Percentiles rank a stretch among this genome's conserved stretches.
These are phyloP conservation scores for Cephus runcator DNA, from an alignment of 2,888 invertebrate species.

Conservation along the genomic window DNA sequence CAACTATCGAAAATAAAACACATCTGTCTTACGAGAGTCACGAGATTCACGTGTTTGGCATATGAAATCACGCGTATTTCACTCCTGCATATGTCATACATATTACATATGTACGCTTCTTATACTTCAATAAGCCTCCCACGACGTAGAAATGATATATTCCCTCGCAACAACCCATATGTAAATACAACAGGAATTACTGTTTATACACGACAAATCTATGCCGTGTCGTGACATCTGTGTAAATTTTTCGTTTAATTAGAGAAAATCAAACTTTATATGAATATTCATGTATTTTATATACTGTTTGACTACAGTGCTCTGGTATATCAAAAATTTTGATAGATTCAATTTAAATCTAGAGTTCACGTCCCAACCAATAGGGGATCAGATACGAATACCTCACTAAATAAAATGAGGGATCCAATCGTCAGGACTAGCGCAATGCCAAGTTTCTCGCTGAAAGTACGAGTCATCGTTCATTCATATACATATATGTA, in stretches of 20 bases:
- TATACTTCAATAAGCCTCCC: neutral
- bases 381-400: neutral
- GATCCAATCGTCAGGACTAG: neutral
- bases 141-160: neutral
- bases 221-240: neutral
- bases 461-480: constrained; percentile 44
- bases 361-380: neutral
- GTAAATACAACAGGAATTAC: neutral
- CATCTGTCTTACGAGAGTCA: neutral
- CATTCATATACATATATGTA: constrained; percentile 43
- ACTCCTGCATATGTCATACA: neutral
- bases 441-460: constrained; percentile 4
- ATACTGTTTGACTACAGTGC: neutral
- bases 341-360: neutral
- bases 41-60: neutral
- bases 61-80: neutral
- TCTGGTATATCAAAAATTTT: neutral
- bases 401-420: neutral
- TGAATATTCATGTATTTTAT: neutral
- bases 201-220: neutral
- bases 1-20: constrained; percentile 18
- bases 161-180: neutral
- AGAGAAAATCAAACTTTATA: neutral
- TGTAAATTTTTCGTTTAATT: neutral
- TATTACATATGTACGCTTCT: neutral